Conservation (phyloP, 2,113 vertebrate species). For the Onychostruthus taczanowskii region DNA sequence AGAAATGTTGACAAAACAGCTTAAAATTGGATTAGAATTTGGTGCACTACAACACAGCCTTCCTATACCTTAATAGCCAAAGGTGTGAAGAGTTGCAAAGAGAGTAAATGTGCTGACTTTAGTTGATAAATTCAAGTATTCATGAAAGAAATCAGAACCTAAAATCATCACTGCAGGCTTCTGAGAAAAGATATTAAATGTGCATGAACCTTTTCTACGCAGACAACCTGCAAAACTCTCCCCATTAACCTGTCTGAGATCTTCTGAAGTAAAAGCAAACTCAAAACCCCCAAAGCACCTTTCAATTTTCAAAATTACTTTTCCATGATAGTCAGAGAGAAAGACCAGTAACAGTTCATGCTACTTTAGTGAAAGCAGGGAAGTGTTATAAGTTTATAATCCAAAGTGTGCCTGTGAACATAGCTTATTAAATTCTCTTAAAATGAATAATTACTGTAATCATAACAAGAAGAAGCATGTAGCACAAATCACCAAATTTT, state of each 20-base stretch:
- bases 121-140: neutral
- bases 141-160: neutral
- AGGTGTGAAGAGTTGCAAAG: neutral
- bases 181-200: neutral
- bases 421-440: neutral
- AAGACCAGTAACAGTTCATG: neutral
- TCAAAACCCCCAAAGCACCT: neutral
- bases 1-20: neutral
- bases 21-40: neutral
- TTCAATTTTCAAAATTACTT: neutral
- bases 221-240: neutral
- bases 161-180: neutral
- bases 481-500: neutral
- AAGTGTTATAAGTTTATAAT: neutral
- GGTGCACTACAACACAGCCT: neutral
- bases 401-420: neutral
- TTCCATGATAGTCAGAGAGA: neutral
- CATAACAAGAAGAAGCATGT: neutral
- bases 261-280: neutral
- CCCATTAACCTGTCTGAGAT: neutral
- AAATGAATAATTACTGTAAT: neutral
- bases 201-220: neutral
- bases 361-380: neutral
- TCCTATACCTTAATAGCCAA: neutral
- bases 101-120: neutral